These are phyloP conservation scores for Tapirus terrestris DNA, from an alignment of 2,113 vertebrate species.

Conservation along the genomic window DNA sequence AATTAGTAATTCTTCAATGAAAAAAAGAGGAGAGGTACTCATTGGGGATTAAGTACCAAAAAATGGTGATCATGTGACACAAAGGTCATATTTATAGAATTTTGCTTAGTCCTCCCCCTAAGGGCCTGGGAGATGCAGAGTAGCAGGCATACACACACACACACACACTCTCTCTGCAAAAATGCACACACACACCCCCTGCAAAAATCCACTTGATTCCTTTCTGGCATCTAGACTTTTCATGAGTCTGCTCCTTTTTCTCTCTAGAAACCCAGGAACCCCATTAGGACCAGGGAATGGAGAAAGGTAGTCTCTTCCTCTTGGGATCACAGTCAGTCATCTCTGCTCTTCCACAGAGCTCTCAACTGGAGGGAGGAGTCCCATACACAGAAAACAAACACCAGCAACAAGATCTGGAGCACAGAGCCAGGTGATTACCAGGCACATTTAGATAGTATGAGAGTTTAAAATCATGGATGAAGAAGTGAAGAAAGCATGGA, in stretches of 20 bases:
- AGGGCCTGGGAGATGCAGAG: background rate
- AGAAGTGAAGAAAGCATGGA: background rate
- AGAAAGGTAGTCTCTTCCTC: background rate
- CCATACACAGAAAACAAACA: background rate
- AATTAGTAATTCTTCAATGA: slow-evolving; percentile 1
- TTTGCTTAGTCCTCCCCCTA: background rate
- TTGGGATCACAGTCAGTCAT: background rate
- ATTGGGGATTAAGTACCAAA: background rate
- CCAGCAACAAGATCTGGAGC: background rate
- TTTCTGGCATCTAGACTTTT: background rate
- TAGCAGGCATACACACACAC: background rate
- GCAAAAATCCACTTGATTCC: background rate
- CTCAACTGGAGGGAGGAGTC: background rate
- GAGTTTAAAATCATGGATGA: background rate
- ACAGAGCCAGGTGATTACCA: background rate
- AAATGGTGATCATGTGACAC: background rate
- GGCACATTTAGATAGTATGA: background rate
- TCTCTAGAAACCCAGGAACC: background rate
- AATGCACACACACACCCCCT: background rate
- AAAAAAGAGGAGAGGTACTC: background rate
- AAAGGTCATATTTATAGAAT: background rate
- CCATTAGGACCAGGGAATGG: background rate
- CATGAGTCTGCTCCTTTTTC: background rate
- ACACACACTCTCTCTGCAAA: background rate
- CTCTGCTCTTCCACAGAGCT: background rate